Conservation (phyloP, 2,113 vertebrate species). For the Apistogramma diplotaenia region DNA sequence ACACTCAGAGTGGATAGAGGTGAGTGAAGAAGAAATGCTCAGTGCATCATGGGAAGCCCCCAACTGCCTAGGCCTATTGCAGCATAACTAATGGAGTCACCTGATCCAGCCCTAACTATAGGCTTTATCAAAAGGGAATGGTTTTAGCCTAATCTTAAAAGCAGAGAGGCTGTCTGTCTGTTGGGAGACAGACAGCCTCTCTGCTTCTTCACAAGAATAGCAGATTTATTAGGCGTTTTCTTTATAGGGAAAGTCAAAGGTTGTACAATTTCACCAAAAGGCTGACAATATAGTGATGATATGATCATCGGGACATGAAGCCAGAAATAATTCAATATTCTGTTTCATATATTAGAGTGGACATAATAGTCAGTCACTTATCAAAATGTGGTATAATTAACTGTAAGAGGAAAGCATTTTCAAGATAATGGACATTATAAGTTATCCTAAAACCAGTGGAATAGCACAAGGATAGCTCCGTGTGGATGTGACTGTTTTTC, state of each 20-base stretch:
- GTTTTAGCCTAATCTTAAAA: too few relatives aligned
- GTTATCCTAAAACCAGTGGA: constrained; percentile 47
- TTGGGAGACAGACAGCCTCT: too few relatives aligned
- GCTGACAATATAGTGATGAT: constrained; percentile 53
- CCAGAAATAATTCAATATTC: constrained; percentile 67
- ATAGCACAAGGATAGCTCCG: constrained; percentile 44
- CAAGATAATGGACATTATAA: constrained; percentile 66
- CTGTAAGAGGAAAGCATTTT: constrained; percentile 66
- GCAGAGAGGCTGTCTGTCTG: too few relatives aligned
- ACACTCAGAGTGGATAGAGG: too few relatives aligned
- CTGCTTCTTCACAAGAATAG: constrained; percentile 50
- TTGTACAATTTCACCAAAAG: constrained; percentile 47
- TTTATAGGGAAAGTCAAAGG: constrained; percentile 48
- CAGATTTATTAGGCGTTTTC: constrained; percentile 66
- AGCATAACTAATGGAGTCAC: too few relatives aligned
- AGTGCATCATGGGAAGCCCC: too few relatives aligned
- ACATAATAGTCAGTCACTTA: constrained; percentile 73
- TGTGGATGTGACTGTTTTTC: constrained; percentile 53
- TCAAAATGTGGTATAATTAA: constrained; percentile 76
- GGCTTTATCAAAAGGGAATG: too few relatives aligned
- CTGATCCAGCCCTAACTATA: too few relatives aligned
- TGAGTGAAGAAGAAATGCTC: too few relatives aligned
- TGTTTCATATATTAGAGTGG: constrained; percentile 64
- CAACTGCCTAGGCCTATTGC: too few relatives aligned
- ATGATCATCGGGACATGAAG: constrained; percentile 58